These are phyloP conservation scores for Acronicta psi DNA, from an alignment of 2,888 invertebrate genomes.

Conservation along the genomic window DNA sequence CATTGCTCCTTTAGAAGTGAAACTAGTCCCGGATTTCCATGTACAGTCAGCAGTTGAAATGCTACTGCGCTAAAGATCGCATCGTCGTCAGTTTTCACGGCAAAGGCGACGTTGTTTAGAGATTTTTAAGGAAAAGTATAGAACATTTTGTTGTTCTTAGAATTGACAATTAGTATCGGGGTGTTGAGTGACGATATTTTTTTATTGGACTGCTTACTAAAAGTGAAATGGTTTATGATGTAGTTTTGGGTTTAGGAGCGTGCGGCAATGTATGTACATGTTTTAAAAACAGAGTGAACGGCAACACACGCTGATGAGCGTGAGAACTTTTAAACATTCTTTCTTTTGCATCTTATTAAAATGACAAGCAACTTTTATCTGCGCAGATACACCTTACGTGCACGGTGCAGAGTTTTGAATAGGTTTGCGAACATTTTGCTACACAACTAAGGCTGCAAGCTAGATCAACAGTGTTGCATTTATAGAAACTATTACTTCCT, in stretches of 20 bases:
- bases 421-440: background rate
- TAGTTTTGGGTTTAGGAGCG: background rate
- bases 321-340: constrained; percentile 3
- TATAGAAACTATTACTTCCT: constrained; percentile 50
- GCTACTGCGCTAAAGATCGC: constrained; percentile 7
- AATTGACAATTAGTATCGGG: constrained; percentile 4
- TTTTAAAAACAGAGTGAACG: constrained; percentile 4
- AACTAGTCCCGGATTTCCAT: constrained; percentile 4
- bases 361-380: constrained; percentile 2
- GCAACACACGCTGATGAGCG: background rate
- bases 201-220: background rate
- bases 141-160: constrained; percentile 17
- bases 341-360: constrained; percentile 2
- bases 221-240: constrained; percentile 2
- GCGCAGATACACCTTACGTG: background rate
- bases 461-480: constrained; percentile 33
- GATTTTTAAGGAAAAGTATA: constrained; percentile 18
- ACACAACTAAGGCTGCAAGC: background rate
- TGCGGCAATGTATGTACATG: background rate
- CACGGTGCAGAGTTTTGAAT: background rate
- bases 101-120: constrained; percentile 14
- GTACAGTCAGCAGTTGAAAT: constrained; percentile 33
- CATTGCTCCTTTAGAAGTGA: constrained; percentile 36
- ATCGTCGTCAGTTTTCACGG: background rate
- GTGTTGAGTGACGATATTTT: background rate